Conservation (phyloP, 2,797 vertebrate genomes). For the Limosa lapponica region DNA sequence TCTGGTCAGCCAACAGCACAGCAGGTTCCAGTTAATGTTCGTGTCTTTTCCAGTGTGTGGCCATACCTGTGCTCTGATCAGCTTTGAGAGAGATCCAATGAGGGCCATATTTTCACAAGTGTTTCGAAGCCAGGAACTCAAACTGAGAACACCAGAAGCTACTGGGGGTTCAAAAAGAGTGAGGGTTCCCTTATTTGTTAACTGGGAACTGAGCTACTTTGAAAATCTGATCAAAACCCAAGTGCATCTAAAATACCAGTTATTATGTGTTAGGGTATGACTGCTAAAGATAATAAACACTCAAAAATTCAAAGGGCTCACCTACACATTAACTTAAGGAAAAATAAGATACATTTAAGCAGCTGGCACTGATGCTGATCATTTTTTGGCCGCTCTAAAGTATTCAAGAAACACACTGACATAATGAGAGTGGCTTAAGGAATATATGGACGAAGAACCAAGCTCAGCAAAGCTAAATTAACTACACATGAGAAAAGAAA, state of each 20-base stretch:
- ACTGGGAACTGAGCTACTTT: neutral
- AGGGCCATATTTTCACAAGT: neutral
- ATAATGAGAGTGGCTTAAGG: neutral
- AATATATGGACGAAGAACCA: neutral
- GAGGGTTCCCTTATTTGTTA: neutral
- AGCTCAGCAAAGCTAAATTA: neutral
- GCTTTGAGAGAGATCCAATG: rapidly evolving
- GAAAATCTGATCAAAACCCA: neutral
- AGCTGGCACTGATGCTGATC: neutral
- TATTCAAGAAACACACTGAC: neutral
- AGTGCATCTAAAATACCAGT: neutral
- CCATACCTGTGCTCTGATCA: neutral
- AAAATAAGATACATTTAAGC: neutral
- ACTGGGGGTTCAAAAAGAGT: neutral
- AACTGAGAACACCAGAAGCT: neutral
- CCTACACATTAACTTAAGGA: neutral
- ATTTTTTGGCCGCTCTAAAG: neutral
- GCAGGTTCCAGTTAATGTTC: neutral
- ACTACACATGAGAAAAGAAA: neutral
- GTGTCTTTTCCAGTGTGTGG: neutral
- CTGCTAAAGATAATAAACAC: neutral
- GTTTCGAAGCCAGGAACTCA: neutral
- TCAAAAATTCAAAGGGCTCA: neutral
- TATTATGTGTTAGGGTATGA: neutral
- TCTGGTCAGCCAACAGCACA: neutral